Evolutionary conservation across 2,888 invertebrate species (phyloP).

Genomic region (Hypena proboscidalis): DNA sequence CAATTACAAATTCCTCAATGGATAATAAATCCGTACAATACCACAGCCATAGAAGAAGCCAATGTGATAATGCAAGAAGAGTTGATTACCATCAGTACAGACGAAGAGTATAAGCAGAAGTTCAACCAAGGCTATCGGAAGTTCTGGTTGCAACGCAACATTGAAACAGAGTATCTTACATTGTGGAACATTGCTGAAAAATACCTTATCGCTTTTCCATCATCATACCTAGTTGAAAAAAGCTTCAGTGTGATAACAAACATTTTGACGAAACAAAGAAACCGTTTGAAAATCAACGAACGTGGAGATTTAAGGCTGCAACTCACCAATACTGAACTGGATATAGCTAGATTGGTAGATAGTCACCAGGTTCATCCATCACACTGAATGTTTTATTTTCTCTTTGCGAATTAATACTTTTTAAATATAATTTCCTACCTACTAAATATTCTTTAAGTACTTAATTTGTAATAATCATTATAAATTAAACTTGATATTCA

Average conservation of each 20-base stretch:
- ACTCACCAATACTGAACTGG: constrained; percentile 15
- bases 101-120: constrained; percentile 16
- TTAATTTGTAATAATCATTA: too few relatives aligned
- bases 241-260: constrained; percentile 6
- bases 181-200: constrained; percentile 7
- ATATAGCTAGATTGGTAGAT: constrained; percentile 12
- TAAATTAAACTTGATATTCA: too few relatives aligned
- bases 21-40: constrained; percentile 20
- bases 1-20: constrained; percentile 16
- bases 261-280: constrained; percentile 7
- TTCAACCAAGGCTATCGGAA: constrained; percentile 13
- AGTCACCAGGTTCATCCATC: constrained; percentile 2
- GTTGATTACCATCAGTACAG: constrained; percentile 22
- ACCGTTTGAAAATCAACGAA: constrained; percentile 7
- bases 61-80: constrained; percentile 19
- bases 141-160: constrained; percentile 7
- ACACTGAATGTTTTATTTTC: neutral
- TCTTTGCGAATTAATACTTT: too few relatives aligned
- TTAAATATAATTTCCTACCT: too few relatives aligned
- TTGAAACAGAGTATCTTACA: too few relatives aligned
- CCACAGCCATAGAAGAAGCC: constrained; percentile 14
- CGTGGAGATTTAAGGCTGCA: constrained; percentile 11
- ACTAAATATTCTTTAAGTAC: too few relatives aligned
- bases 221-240: constrained; percentile 2
- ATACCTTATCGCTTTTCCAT: constrained; percentile 10